Base-by-base conservation (phyloP, 2,113 vertebrate genomes). In the Chrysemys picta region DNA sequence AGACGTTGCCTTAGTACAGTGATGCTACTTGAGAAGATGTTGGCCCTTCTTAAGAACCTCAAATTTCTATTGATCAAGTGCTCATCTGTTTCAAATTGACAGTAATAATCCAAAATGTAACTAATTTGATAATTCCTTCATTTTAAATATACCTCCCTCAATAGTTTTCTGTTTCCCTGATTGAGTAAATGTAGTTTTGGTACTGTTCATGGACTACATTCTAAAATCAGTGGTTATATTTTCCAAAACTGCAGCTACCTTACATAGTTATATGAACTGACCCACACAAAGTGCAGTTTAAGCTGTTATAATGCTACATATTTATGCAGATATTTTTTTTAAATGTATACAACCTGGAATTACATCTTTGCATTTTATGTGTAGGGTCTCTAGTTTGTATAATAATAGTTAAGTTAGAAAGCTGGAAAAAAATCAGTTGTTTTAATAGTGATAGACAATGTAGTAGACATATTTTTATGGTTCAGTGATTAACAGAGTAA, bases 401-500 rank as follows among this genome's bases (percentile, higher is more conserved):
- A 57, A 57, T 47, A 78, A 47, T 79, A 57, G 42, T 87, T 59
- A 54, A 49, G 85, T 79, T 59, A 59, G 38, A 75, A 54, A 76
- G 85, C 56, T 79, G 45, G 54, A 76, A n/a, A 57, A 47, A 79
- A 52, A 38, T 47, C 29, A 10, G 42, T 87, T 87, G 42, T 87
- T 87, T 79, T 87, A 79, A 79, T 79, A 42, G 53, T 49, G 3
- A 72, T 7, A 95, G 10, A 6, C 47, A 89, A 10, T 80, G 52
- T 92, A 94, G 17, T 5, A 88, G 57, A 53, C 87, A 69, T 0
- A 2, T 89, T 93, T 89, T 4, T 62, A 83, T 87, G 19, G 21
- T 72, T 79, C 79, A 85, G 10, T 93, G 75, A 89, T 93, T 85
- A 94, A 92, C 38, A 87, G 86, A 90, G 27, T 81, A 42, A 47